Base-by-base conservation (phyloP, 2,113 vertebrate species). In the Tiliqua scincoides region DNA sequence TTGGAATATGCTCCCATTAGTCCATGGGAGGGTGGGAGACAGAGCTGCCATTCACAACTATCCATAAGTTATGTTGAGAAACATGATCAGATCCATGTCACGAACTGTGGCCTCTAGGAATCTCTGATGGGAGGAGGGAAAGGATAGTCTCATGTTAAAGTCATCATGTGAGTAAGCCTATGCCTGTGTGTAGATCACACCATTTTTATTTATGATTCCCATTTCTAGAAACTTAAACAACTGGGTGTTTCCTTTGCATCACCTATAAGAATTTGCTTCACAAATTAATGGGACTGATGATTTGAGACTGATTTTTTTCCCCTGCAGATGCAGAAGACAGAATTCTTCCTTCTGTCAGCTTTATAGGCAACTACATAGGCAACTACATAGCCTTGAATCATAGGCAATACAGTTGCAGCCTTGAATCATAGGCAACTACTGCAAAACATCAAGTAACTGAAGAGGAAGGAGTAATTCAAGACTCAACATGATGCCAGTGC, bases 371-470 rank as follows among this genome's bases (percentile, higher is more conserved):
- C n/a, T n/a, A n/a, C n/a, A n/a, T n/a, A n/a, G n/a, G n/a, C n/a
- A n/a, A n/a, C n/a, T 43, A 65, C 35, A 85, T 8, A 79, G 76
- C n/a, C 75, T 70, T 73, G 25, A 83, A 83, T 73, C 27, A 70
- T 79, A 70, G 40, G 63, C 65, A 76, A 67, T 43, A 65, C 35
- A 85, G 54, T 15, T 25, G 7, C 14, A 79, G 76, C n/a, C 75
- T 70, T 73, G 25, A 83, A 83, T 73, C 27, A 70, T 79, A 70
- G 40, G 63, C 65, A 76, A 67, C 54, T 57, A 57, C 54, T 76
- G 83, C 30, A 67, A 84, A 76, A 76, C 62, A 67, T 84, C 83
- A 84, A 67, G 43, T 83, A 72, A 72, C 54, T 43, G 59, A 63
- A 76, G 72, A 83, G 15, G 75, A 85, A 70, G 54, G 54, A 61